Base-by-base conservation (phyloP, 2,797 vertebrate species). In the Psittacula derbiana region DNA sequence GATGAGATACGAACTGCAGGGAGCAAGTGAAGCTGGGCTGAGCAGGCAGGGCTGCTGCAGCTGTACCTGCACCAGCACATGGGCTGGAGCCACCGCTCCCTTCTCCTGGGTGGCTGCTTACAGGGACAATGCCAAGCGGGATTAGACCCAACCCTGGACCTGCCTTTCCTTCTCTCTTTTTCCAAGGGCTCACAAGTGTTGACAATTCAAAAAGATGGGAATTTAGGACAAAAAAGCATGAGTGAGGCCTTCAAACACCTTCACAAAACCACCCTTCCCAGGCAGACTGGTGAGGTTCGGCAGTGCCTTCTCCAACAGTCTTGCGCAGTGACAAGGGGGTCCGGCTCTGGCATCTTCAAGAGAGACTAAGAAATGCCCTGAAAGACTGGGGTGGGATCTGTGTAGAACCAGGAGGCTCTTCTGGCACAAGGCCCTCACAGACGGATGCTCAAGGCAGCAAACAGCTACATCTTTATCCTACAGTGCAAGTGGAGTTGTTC, bases 1-100 rank as follows among this genome's bases (percentile, higher is more conserved):
- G 36, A 75, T 81, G 86, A 65, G 84, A 76, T 86, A 64, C 67
- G n/a, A 52, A 16, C 49, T 80, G 60, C 36, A 40, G 75, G 28
- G 52, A 60, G 66, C 80, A 71, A 87, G 72, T 50, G 52, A 90
- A 66, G 75, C 55, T 16, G 7, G 64, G 71, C 65, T 73, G 49
- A 19, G 12, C 9, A 58, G 71, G 71, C 78, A 73, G 67, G 60
- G 71, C 38, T 28, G 88, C 46, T 60, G 9, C 7, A 14, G 28
- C 82, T 47, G 13, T 8, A 33, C 31, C 82, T 40, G 71, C 55
- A 81, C 21, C 33, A 79, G 62, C 64, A 69, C 64, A 83, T 19
- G 80, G 94, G 70, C 60, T 55, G 78, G 57, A 79, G 90, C 90
- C 96, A 88, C 91, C 92, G 81, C 73, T 92, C 38, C 65, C 80